Base-by-base conservation (phyloP, 2,888 invertebrate genomes). In the Unio pictorum region DNA sequence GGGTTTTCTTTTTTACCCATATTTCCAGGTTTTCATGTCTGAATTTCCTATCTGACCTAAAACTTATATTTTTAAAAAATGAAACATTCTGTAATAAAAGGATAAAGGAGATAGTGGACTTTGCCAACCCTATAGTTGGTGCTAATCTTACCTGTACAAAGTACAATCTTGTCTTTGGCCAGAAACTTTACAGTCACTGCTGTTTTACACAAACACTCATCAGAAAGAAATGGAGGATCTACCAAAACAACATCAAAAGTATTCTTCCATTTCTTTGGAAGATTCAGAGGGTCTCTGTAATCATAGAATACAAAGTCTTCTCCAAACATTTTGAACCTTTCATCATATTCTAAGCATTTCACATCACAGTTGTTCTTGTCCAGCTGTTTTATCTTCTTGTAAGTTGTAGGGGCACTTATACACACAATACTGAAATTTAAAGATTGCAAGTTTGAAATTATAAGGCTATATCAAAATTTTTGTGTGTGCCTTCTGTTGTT, bases 181-280 rank as follows among this genome's bases (percentile, higher is more conserved):
- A 98, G 89, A 81, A 93, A 93, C 80, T 93, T 93, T 1, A 97
- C 93, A 0, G 96, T 96, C 71, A 93, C 91, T 0, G 95, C 93
- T 0, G 94, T 94, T 91, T 97, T 97, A 1, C 93, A 92, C 64
- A 98, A 92, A 90, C 98, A 98, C 88, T 98, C 98, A 81, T 96
- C 94, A 0, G 97, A 95, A 4, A 99, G 91, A 90, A 98, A 98
- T 0, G 99, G 99, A 1, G 99, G 98, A 91, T 99, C 98, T 0
- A 95, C 96, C 67, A 99, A 92, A 1, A 98, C 94, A 34, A 98
- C 88, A 90, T 97, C 95, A 89, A 94, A 97, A 62, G 91, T 88
- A 26, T 82, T 74, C 67, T 86, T 76, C 20, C 93, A 90, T 18
- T 94, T 93, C 55, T 91, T 87, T 0, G 94, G 93, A 20, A 95